These are phyloP conservation scores for Malaclemys terrapin DNA, from an alignment of 2,113 vertebrate species.

Conservation along the genomic window DNA sequence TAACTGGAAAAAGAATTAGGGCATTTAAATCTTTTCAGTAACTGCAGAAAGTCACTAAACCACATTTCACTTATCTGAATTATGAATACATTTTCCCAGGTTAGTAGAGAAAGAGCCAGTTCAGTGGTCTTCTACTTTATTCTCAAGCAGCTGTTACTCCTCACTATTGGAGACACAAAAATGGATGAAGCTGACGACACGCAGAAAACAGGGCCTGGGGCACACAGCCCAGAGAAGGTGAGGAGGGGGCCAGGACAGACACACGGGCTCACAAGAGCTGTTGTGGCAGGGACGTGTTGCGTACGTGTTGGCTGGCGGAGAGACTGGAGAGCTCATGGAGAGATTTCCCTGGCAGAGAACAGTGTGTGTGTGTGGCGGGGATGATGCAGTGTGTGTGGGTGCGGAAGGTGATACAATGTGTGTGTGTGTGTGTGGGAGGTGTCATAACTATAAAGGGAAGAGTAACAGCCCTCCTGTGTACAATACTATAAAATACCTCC, in stretches of 20 bases:
- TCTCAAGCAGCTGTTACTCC: too few relatives aligned
- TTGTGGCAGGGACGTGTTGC: background rate
- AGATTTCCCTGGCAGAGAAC: background rate
- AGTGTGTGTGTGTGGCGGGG: background rate
- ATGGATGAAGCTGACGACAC: slow-evolving; percentile 55
- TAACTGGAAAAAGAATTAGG: background rate
- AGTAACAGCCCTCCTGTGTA: too few relatives aligned
- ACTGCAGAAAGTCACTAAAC: too few relatives aligned
- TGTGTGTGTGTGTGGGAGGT: too few relatives aligned
- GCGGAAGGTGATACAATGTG: too few relatives aligned
- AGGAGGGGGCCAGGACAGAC: background rate
- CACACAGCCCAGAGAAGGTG: slow-evolving; percentile 84
- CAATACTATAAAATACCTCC: too few relatives aligned
- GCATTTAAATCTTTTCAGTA: background rate
- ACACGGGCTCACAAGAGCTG: background rate
- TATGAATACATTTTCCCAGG: too few relatives aligned
- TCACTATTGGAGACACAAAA: too few relatives aligned
- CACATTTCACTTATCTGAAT: too few relatives aligned
- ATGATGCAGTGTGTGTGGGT: background rate
- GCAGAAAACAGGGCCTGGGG: slow-evolving; percentile 86
- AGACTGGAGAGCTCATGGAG: background rate
- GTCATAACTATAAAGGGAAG: too few relatives aligned
- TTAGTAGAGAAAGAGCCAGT: too few relatives aligned
- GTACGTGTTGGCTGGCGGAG: background rate
- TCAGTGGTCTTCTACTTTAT: too few relatives aligned